Conservation (phyloP, 2,888 invertebrate species). For the Dasypolia templi region DNA sequence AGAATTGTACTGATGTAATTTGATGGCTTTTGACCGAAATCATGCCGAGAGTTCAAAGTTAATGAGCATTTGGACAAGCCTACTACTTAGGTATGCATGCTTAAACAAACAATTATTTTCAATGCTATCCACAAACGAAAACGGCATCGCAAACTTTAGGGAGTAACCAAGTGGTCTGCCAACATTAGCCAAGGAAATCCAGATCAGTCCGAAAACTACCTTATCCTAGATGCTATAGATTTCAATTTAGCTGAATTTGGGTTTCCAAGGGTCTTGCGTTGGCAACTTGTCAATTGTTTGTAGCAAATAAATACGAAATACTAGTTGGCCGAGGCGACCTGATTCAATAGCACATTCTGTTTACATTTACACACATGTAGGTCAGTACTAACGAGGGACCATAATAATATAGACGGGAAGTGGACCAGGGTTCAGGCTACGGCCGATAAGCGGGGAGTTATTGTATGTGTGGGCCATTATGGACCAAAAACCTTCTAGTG, state of each 20-base stretch:
- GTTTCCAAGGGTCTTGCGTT: constrained; percentile 25
- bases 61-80: constrained; percentile 20
- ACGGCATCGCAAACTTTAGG: constrained; percentile 33
- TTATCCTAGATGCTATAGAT: constrained; percentile 3
- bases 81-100: constrained; percentile 29
- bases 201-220: not conserved
- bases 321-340: constrained; percentile 58
- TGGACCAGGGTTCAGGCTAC: constrained; percentile 28
- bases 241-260: constrained; percentile 11
- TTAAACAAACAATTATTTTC: constrained; percentile 40
- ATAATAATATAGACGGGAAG: constrained; percentile 67
- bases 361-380: constrained; percentile 76
- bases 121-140: constrained; percentile 29
- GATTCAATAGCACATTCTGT: constrained; percentile 74
- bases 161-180: not conserved
- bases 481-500: not conserved
- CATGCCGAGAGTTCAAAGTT: constrained; percentile 10
- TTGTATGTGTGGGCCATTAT: constrained; percentile 10
- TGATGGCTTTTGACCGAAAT: constrained; percentile 12
- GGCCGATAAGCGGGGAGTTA: constrained; percentile 32
- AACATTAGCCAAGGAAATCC: constrained; percentile 3
- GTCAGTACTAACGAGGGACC: constrained; percentile 74
- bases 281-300: constrained; percentile 56
- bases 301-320: constrained; percentile 66
- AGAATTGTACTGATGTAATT: constrained; percentile 4